Evolutionary conservation across 2,888 invertebrate genomes (phyloP).

Genomic region (Tanytarsus gracilentus): DNA sequence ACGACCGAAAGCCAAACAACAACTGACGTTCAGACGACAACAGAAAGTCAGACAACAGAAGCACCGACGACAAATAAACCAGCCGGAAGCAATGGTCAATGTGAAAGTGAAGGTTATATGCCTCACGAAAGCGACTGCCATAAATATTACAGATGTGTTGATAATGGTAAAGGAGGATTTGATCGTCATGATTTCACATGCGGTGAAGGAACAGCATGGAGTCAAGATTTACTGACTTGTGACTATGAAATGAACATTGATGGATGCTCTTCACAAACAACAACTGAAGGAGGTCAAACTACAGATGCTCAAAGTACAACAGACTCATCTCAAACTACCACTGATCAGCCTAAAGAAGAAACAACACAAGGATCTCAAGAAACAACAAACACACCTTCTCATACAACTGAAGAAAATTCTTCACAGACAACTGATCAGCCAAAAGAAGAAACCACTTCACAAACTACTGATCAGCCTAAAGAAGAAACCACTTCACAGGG

Average conservation of each 20-base stretch:
- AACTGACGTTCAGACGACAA: constrained; percentile 11
- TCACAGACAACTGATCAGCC: constrained; percentile 23
- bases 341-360: constrained; percentile 6
- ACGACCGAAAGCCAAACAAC: constrained; percentile 9
- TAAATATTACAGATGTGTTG: constrained; percentile 69
- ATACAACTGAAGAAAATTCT: constrained; percentile 14
- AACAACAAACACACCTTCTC: constrained; percentile 30
- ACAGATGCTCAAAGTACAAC: constrained; percentile 10
- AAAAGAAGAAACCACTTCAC: constrained; percentile 22
- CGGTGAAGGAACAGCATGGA: constrained; percentile 61
- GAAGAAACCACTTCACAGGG: constrained; percentile 27
- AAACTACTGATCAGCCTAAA: constrained; percentile 15
- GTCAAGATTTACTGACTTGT: constrained; percentile 53
- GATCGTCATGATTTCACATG: constrained; percentile 54
- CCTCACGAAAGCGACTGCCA: constrained; percentile 30
- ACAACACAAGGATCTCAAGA: constrained; percentile 21
- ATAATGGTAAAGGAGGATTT: constrained; percentile 42
- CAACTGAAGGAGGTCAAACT: constrained; percentile 29
- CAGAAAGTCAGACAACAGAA: too few relatives aligned
- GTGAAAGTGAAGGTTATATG: constrained; percentile 33
- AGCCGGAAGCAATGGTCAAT: constrained; percentile 29
- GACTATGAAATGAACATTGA: constrained; percentile 40
- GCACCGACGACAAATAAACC: constrained; percentile 32
- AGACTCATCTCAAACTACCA: constrained; percentile 1
- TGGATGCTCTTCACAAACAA: constrained; percentile 33